Percentiles rank a stretch among this genome's conserved stretches.
Conservation (phyloP, 2,888 invertebrate genomes). For the Hyposoter dolosus region DNA sequence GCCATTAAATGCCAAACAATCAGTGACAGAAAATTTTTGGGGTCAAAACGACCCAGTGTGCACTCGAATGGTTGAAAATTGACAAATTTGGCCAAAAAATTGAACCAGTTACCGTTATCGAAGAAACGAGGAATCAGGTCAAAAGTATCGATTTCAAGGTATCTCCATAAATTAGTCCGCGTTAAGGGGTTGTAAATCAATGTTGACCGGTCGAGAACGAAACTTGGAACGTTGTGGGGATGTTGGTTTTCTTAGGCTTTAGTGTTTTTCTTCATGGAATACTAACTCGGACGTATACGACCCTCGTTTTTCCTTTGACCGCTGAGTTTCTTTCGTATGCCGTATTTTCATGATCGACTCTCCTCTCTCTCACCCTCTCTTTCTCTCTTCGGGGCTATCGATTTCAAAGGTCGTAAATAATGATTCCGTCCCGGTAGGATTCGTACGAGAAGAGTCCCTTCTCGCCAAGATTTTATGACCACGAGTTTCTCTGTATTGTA, state of each 20-base stretch:
- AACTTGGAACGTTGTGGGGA: slow-evolving; percentile 39
- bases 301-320: slow-evolving; percentile 69
- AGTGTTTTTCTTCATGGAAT: slow-evolving; percentile 33
- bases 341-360: slow-evolving; percentile 80
- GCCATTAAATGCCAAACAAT: too few relatives aligned
- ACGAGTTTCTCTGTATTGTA: slow-evolving; percentile 37
- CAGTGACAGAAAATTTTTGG: too few relatives aligned
- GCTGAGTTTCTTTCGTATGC: slow-evolving; percentile 67
- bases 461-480: slow-evolving; percentile 68
- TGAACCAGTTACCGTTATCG: not conserved
- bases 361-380: slow-evolving; percentile 40
- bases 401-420: slow-evolving; percentile 83
- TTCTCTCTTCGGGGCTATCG: slow-evolving; percentile 77
- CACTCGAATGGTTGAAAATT: too few relatives aligned
- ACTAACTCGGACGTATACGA: slow-evolving; percentile 23
- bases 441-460: slow-evolving; percentile 60
- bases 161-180: slow-evolving; percentile 39
- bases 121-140: not conserved
- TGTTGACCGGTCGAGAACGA: slow-evolving; percentile 46
- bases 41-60: too few relatives aligned
- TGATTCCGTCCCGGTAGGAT: slow-evolving; percentile 68
- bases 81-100: not conserved
- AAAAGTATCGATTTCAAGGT: slow-evolving; percentile 4
- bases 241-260: slow-evolving; percentile 30
- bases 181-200: slow-evolving; percentile 54